These are phyloP conservation scores for Lamprologus sp. DNA, from an alignment of 2,113 vertebrate species.

Conservation along the genomic window DNA sequence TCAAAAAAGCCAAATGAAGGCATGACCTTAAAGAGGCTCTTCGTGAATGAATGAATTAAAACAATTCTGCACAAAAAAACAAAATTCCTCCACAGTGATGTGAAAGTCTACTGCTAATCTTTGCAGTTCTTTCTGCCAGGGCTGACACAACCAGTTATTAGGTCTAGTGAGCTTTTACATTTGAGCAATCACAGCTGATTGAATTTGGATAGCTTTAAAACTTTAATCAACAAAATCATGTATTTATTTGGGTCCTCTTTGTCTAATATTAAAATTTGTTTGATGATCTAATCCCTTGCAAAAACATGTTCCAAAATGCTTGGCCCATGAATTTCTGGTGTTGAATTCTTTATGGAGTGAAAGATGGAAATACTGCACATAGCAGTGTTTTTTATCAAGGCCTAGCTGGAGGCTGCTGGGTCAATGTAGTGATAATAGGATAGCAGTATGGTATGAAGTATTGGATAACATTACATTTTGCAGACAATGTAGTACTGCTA, in stretches of 20 bases:
- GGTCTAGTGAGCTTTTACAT: background rate
- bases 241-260: background rate
- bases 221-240: background rate
- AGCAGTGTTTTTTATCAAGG: background rate
- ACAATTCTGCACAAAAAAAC: background rate
- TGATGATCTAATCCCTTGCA: background rate
- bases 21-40: background rate
- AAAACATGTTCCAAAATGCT: background rate
- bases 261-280: background rate
- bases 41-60: background rate
- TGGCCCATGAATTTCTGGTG: background rate
- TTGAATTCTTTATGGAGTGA: background rate
- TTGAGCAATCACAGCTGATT: background rate
- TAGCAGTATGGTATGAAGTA: background rate
- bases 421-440: background rate
- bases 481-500: background rate
- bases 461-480: background rate
- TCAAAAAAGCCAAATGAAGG: background rate
- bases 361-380: background rate
- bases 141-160: background rate
- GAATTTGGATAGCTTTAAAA: background rate
- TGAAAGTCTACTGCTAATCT: background rate
- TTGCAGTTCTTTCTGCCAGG: background rate
- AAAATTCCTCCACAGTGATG: background rate
- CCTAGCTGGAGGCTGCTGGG: background rate